Conservation (phyloP, 2,888 invertebrate species). For the Dasysyrphus tricinctus region DNA sequence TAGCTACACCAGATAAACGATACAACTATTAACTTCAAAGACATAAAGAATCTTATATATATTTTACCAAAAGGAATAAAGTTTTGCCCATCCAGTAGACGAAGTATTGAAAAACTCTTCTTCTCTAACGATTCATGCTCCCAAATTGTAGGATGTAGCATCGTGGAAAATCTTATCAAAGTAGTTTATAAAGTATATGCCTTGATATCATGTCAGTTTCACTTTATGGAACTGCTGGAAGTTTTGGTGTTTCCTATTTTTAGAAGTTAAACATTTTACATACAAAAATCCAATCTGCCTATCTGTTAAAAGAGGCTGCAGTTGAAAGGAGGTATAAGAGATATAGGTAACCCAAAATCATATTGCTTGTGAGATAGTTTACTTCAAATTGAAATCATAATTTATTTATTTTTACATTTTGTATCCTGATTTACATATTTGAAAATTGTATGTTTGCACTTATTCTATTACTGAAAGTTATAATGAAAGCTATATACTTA, state of each 20-base stretch:
- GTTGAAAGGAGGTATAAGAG: not conserved
- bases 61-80: slow-evolving; percentile 5
- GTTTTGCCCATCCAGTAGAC: not conserved
- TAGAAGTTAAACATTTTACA: not conserved
- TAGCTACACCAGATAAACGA: not conserved
- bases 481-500: no score
- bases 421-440: no score
- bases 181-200: not conserved
- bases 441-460: no score
- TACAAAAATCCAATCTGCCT: not conserved
- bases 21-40: slow-evolving; percentile 10
- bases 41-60: slow-evolving; percentile 12
- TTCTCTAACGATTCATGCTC: not conserved
- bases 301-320: not conserved
- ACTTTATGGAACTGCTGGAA: not conserved
- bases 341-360: not conserved
- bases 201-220: slow-evolving; percentile 12
- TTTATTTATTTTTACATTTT: not conserved
- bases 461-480: no score
- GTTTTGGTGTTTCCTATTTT: not conserved
- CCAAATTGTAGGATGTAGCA: not conserved
- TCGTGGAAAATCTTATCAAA: slow-evolving; percentile 15
- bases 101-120: slow-evolving; percentile 1
- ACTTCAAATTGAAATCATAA: not conserved
- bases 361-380: not conserved